phyloP scores from a whole-genome alignment of 2,113 vertebrate genomes.

The Hirundichthys speculiger region DNA sequence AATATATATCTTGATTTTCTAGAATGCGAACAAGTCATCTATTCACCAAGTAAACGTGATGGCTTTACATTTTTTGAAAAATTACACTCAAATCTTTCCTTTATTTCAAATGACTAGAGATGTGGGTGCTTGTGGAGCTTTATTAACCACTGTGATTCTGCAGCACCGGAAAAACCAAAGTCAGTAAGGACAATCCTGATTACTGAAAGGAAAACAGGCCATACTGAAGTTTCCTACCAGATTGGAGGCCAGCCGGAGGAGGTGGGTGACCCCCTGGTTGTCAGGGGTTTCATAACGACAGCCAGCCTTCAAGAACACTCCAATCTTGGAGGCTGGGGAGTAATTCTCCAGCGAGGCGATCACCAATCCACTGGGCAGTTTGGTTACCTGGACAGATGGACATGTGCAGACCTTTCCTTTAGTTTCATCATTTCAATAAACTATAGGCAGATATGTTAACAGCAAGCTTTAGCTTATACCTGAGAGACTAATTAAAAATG shows the following conservation, averaged over 20 bases:
- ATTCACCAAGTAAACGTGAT: too few species aligned
- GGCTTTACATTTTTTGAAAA: too few species aligned
- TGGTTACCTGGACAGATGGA: conserved; percentile 85
- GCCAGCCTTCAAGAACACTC: conserved; percentile 91
- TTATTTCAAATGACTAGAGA: too few species aligned
- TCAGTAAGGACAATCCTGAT: background rate
- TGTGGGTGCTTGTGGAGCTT: background rate
- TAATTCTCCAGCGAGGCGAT: conserved; percentile 95
- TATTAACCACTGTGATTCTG: background rate
- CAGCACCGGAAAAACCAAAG: background rate
- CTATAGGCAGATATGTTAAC: background rate
- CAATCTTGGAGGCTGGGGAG: conserved; percentile 90
- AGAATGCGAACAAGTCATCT: too few species aligned
- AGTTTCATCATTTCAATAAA: background rate
- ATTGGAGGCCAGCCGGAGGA: conserved; percentile 89
- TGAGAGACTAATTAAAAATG: background rate
- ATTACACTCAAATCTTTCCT: too few species aligned
- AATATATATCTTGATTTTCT: too few species aligned
- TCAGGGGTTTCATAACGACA: conserved; percentile 88
- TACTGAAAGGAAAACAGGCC: background rate
- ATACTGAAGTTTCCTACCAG: conserved; percentile 81
- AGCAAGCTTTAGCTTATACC: background rate
- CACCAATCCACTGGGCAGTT: conserved; percentile 90
- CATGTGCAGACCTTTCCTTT: background rate
- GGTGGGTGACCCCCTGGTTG: conserved; percentile 89